Conservation (phyloP, 2,888 invertebrate species). For the Temnothorax unifasciatus region DNA sequence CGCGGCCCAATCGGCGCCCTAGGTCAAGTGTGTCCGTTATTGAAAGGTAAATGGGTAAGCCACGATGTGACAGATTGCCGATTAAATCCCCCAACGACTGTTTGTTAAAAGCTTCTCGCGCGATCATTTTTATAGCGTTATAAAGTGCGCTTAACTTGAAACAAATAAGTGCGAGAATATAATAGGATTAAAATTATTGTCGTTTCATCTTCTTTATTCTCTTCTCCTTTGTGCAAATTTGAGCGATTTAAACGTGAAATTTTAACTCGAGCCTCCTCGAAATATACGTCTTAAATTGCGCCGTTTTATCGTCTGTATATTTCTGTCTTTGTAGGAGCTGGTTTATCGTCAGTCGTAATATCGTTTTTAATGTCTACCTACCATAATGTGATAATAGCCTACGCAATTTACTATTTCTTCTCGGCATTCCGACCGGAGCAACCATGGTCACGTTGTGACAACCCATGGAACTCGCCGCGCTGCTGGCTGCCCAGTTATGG, state of each 20-base stretch:
- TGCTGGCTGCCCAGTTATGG: constrained; percentile 92
- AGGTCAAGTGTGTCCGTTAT: constrained; percentile 96
- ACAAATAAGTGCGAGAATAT: neutral
- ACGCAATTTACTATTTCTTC: constrained; percentile 97
- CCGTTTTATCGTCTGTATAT: neutral
- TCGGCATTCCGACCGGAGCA: constrained; percentile 95
- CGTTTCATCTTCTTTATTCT: neutral
- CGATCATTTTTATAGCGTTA: constrained; percentile 22
- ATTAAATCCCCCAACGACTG: constrained; percentile 16
- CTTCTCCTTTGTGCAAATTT: neutral
- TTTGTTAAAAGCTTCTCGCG: constrained; percentile 3
- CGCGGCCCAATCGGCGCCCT: constrained; percentile 97
- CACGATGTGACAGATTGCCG: constrained; percentile 22
- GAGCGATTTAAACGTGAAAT: neutral
- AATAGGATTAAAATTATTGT: neutral
- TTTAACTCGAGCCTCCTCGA: neutral
- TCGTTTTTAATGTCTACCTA: constrained; percentile 98
- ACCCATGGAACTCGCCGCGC: constrained; percentile 93
- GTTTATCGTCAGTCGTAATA: constrained; percentile 96
- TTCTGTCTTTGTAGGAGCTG: constrained; percentile 90
- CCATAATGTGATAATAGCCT: constrained; percentile 98
- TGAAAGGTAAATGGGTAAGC: constrained; percentile 91
- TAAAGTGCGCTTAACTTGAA: constrained; percentile 8
- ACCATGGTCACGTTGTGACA: constrained; percentile 96
- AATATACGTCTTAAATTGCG: neutral